Evolutionary conservation across 2,797 vertebrate genomes (phyloP).

Genomic region (Peromyscus melanophrys): DNA sequence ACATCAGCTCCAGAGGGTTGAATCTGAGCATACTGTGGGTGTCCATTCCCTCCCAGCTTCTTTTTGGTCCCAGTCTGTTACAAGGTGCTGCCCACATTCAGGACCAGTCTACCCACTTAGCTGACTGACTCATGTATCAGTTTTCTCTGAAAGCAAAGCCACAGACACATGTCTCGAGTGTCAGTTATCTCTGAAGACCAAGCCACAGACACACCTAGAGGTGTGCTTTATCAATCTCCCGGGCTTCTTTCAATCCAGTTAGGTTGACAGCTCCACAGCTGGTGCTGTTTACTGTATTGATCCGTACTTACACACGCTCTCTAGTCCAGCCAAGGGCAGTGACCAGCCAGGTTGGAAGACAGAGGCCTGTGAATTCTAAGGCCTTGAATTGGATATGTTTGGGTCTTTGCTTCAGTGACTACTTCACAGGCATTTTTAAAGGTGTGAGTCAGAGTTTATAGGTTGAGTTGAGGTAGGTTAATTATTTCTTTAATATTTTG

Average conservation of each 20-base stretch:
- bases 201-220: not conserved
- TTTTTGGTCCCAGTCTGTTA: not conserved
- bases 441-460: not conserved
- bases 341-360: not conserved
- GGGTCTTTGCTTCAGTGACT: not conserved
- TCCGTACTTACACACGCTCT: fast-evolving
- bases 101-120: no score
- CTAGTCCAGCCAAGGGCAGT: not conserved
- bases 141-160: not conserved
- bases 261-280: not conserved
- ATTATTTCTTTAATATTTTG: slow-evolving; percentile 46
- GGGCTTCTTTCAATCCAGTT: not conserved
- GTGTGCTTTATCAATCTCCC: not conserved
- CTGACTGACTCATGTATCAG: not conserved
- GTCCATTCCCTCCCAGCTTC: not conserved
- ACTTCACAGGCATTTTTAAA: not conserved
- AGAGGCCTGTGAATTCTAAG: not conserved
- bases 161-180: no score
- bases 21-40: no score
- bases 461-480: not conserved
- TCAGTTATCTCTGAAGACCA: no score
- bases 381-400: not conserved
- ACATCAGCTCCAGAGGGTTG: not conserved
- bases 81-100: not conserved
- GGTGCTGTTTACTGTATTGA: not conserved